phyloP scores from a whole-genome alignment of 2,888 invertebrate species.

The Heteromurus nitidus region DNA sequence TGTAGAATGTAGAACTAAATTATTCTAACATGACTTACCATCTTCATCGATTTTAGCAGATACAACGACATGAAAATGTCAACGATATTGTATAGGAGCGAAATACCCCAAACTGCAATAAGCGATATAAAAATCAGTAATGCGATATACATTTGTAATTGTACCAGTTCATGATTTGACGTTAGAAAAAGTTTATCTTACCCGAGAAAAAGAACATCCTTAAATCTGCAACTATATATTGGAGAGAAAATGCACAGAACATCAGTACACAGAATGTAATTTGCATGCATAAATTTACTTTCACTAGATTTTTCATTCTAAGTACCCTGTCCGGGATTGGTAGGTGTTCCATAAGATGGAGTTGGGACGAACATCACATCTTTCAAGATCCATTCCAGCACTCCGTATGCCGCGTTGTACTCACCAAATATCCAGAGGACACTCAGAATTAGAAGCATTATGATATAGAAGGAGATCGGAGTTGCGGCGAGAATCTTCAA shows the following conservation, averaged over 20 bases:
- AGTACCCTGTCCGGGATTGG: conserved; percentile 60
- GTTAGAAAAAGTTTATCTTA: too few species aligned
- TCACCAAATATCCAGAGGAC: conserved; percentile 57
- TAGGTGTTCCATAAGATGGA: conserved; percentile 30
- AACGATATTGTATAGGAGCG: conserved; percentile 58
- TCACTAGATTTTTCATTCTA: too few species aligned
- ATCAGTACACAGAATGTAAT: too few species aligned
- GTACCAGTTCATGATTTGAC: too few species aligned
- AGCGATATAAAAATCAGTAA: too few species aligned
- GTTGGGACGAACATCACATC: conserved; percentile 61
- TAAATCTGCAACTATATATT: conserved; percentile 53
- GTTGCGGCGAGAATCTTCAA: conserved; percentile 47
- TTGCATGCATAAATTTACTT: too few species aligned
- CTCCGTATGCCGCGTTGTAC: conserved; percentile 56
- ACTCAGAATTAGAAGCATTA: conserved; percentile 56
- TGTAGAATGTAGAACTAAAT: not conserved
- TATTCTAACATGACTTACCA: conserved; percentile 48
- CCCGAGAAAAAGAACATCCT: conserved; percentile 60
- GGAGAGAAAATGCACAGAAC: too few species aligned
- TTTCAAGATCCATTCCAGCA: conserved; percentile 61
- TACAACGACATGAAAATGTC: conserved; percentile 62
- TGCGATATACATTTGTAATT: too few species aligned
- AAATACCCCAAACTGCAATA: conserved; percentile 68
- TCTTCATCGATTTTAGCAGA: conserved; percentile 56
- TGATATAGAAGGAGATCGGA: conserved; percentile 55